Evolutionary conservation across 2,888 invertebrate species (phyloP).

Genomic region (Odontocerum albicorne): DNA sequence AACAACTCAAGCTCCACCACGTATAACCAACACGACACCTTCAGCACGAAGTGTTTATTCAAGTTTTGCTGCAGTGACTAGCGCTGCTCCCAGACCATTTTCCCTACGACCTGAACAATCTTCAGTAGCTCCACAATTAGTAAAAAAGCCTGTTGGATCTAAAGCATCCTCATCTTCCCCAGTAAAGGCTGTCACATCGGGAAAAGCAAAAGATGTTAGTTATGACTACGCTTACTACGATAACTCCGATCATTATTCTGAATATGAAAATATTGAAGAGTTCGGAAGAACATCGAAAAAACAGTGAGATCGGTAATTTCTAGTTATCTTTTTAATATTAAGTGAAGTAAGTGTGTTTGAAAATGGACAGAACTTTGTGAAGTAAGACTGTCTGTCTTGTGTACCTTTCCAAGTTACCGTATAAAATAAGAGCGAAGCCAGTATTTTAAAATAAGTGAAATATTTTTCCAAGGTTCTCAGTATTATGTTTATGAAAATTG

Average conservation of each 20-base stretch:
- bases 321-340: constrained; percentile 7
- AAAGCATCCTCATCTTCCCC: constrained; percentile 40
- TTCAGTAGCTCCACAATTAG: constrained; percentile 27
- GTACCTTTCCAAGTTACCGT: constrained; percentile 7
- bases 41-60: constrained; percentile 31
- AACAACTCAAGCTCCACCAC: constrained; percentile 17
- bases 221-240: constrained; percentile 89
- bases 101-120: constrained; percentile 40
- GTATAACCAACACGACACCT: constrained; percentile 38
- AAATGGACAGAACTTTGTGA: constrained; percentile 18
- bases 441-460: constrained; percentile 20
- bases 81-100: constrained; percentile 43
- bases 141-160: constrained; percentile 19
- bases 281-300: constrained; percentile 58
- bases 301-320: constrained; percentile 9
- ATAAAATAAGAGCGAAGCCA: constrained; percentile 10
- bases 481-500: too few relatives aligned
- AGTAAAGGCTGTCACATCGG: constrained; percentile 41
- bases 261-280: constrained; percentile 63
- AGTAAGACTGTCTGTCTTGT: constrained; percentile 5
- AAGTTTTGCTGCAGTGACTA: constrained; percentile 31
- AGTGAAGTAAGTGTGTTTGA: constrained; percentile 8
- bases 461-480: too few relatives aligned
- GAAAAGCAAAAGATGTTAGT: constrained; percentile 58
- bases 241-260: constrained; percentile 61